A percentile compares a stretch with the other conserved stretches of the same genome.
phyloP scores from a whole-genome alignment of 1,140 invertebrate genomes.

The Vanessa tameamea region DNA sequence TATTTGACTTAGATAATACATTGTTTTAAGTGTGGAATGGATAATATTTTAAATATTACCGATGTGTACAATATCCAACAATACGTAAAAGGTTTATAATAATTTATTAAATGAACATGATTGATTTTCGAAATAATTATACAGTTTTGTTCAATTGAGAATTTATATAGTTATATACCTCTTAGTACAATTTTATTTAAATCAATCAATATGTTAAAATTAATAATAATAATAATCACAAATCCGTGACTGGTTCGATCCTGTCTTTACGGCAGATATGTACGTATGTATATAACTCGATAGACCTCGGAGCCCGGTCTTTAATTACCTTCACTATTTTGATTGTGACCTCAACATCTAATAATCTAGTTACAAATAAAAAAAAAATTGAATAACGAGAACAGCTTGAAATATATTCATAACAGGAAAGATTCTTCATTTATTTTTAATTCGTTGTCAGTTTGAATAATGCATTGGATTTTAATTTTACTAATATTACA shows the following conservation, averaged over 20 bases:
- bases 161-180: neutral
- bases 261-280: conserved; percentile 21
- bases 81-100: conserved; percentile 1
- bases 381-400: too few relatives aligned
- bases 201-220: neutral
- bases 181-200: neutral
- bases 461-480: conserved; percentile 2
- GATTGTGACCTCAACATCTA: conserved; percentile 17
- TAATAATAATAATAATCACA: neutral
- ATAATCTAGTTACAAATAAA: too few relatives aligned
- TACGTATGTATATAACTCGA: conserved; percentile 13
- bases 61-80: neutral
- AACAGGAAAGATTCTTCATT: too few relatives aligned
- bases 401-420: too few relatives aligned
- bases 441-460: too few relatives aligned
- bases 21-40: neutral
- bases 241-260: conserved; percentile 38
- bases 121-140: neutral
- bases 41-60: neutral
- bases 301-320: conserved; percentile 39
- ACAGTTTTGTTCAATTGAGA: too few relatives aligned
- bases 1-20: neutral
- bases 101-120: neutral
- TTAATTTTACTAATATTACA: neutral
- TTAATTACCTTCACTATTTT: conserved; percentile 21